phyloP scores from a whole-genome alignment of 2,797 vertebrate genomes.

The Tenualosa ilisha region DNA sequence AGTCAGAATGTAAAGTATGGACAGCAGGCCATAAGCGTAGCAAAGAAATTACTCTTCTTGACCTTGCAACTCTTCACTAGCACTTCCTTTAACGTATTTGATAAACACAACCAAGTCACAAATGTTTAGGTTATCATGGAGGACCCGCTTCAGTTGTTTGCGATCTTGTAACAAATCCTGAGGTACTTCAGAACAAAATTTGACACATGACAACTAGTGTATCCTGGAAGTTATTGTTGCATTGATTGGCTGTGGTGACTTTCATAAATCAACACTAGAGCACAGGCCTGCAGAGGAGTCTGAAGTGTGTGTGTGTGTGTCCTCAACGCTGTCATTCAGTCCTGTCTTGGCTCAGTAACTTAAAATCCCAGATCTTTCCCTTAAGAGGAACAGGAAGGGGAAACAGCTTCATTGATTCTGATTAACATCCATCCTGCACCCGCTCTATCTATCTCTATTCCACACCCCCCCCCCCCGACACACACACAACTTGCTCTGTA shows the following conservation, averaged over 20 bases:
- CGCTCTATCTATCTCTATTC: background rate
- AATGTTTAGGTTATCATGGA: background rate
- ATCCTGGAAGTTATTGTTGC: background rate
- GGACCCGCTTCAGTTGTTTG: background rate
- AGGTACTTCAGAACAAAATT: background rate
- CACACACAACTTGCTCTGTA: background rate
- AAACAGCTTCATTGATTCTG: constrained; percentile 6
- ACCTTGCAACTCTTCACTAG: background rate
- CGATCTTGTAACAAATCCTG: background rate
- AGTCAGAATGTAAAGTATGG: too few relatives aligned
- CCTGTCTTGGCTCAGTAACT: background rate
- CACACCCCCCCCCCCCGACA: background rate
- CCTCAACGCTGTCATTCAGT: too few relatives aligned
- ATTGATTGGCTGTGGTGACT: background rate
- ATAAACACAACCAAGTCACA: background rate
- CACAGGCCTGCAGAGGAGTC: background rate
- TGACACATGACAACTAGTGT: background rate
- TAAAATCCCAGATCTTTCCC: background rate
- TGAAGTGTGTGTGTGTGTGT: background rate
- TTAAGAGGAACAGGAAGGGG: background rate
- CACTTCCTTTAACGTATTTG: background rate
- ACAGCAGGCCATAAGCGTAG: too few relatives aligned
- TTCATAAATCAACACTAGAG: background rate
- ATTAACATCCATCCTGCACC: background rate
- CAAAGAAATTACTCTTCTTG: too few relatives aligned